A percentile compares a stretch with the other conserved stretches of the same genome.
phyloP scores from a whole-genome alignment of 2,888 invertebrate species.

The Erebia epiphron region DNA sequence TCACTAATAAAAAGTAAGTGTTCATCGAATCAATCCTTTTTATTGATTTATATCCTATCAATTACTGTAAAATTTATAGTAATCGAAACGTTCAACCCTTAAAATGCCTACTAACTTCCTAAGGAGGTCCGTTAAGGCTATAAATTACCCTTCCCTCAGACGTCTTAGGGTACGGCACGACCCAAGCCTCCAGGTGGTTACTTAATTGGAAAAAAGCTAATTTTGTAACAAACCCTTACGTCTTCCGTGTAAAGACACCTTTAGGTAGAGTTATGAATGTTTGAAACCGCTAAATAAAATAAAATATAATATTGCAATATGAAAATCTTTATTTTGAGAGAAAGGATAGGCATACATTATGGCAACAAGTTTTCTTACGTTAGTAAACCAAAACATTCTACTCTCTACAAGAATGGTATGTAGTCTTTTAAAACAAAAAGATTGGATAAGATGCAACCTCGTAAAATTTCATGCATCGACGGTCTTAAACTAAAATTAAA shows the following conservation, averaged over 20 bases:
- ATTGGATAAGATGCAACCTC: too few relatives aligned
- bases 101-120: conserved; percentile 22
- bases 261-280: conserved; percentile 48
- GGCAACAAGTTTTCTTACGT: too few relatives aligned
- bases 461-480: too few relatives aligned
- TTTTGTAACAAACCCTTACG: conserved; percentile 52
- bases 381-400: too few relatives aligned
- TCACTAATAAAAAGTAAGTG: background rate
- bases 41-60: background rate
- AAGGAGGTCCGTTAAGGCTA: conserved; percentile 31
- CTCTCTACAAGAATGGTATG: too few relatives aligned
- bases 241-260: conserved; percentile 41
- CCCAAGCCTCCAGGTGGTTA: conserved; percentile 59
- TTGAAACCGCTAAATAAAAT: background rate
- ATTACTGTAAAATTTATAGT: conserved; percentile 17
- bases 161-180: conserved; percentile 53
- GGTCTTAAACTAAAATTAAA: too few relatives aligned
- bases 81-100: conserved; percentile 12
- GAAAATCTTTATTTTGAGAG: too few relatives aligned
- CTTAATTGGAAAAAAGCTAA: conserved; percentile 70
- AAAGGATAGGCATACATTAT: too few relatives aligned
- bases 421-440: too few relatives aligned
- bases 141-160: conserved; percentile 44
- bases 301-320: too few relatives aligned
- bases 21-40: background rate